Evolutionary conservation across 2,797 vertebrate genomes (phyloP), one percentile per base, ranked within the genome.

Genomic region (Pachyuromys duprasi): DNA sequence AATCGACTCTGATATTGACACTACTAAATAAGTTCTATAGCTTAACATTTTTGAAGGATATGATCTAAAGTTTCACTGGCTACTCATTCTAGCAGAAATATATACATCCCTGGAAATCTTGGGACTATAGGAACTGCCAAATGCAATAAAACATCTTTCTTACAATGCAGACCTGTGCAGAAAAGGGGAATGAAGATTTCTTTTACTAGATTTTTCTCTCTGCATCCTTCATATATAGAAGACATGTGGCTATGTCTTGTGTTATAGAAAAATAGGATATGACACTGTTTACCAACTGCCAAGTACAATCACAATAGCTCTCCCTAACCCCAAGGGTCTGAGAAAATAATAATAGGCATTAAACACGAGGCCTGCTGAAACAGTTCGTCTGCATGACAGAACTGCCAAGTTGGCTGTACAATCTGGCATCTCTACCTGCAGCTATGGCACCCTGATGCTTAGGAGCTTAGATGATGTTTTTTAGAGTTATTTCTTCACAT

Each of bases 251-350:
- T 74, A 28, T 33, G 72, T 86, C 14, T 63, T 82, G 33, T 90
- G 49, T 24, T 78, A 17, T 80, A 57, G 22, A 81, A 88, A 88
- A 94, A 94, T 33, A 33, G 49, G 24, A 83, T 28, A 72, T 84
- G 42, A 55, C 28, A 65, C 88, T 92, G 13, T 92, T 96, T 94
- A 55, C 17, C 49, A 86, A 72, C 69, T 96, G 22, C n/a, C 15
- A 63, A 94, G 86, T 88, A 20, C 49, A 84, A 31, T 63, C 76
- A 88, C 84, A 87, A 92, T 83, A 88, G n/a, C 49, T 80, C 84
- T 87, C 72, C 76, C 45, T 9, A 53, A 92, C 33, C 31, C 36
- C 60, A 80, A 69, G 65, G 26, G 13, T 90, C 90, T 76, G 53
- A 39, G 70, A 53, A 94, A 75, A 90, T 86, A 70, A 79, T 57